Percentiles rank a stretch among this genome's conserved stretches.
phyloP scores from a whole-genome alignment of 2,797 vertebrate genomes.

The Carcharodon carcharias region DNA sequence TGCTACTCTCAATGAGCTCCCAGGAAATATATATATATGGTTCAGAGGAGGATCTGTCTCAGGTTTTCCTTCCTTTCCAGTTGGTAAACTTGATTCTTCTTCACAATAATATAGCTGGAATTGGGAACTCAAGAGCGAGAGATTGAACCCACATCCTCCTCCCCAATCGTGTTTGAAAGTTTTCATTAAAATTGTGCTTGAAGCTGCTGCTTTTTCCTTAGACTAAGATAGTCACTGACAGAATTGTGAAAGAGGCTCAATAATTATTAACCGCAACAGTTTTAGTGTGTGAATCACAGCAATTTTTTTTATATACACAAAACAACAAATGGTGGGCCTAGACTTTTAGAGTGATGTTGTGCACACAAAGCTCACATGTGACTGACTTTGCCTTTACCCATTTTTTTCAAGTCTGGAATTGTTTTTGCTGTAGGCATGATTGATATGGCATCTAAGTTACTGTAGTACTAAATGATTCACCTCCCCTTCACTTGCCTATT shows the following conservation, averaged over 20 bases:
- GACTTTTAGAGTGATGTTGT: neutral
- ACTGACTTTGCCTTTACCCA: neutral
- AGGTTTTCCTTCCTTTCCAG: neutral
- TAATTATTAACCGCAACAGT: neutral
- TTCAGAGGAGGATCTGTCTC: neutral
- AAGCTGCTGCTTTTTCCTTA: neutral
- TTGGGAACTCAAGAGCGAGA: neutral
- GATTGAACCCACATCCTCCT: neutral
- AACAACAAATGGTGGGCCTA: neutral
- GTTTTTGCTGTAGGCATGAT: neutral
- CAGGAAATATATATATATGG: neutral
- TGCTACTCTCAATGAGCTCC: neutral
- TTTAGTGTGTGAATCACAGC: neutral
- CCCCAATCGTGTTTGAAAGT: neutral
- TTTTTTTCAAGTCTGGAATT: neutral
- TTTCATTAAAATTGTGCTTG: neutral
- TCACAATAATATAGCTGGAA: neutral
- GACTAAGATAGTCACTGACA: neutral
- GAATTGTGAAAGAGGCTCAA: neutral
- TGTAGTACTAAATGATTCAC: neutral
- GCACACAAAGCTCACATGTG: neutral
- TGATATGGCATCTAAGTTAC: neutral
- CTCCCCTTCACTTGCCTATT: neutral
- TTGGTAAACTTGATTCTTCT: neutral
- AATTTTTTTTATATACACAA: neutral